A percentile compares a stretch with the other conserved stretches of the same genome.
phyloP scores from a whole-genome alignment of 2,113 vertebrate species.

The Xiphorhynchus elegans region DNA sequence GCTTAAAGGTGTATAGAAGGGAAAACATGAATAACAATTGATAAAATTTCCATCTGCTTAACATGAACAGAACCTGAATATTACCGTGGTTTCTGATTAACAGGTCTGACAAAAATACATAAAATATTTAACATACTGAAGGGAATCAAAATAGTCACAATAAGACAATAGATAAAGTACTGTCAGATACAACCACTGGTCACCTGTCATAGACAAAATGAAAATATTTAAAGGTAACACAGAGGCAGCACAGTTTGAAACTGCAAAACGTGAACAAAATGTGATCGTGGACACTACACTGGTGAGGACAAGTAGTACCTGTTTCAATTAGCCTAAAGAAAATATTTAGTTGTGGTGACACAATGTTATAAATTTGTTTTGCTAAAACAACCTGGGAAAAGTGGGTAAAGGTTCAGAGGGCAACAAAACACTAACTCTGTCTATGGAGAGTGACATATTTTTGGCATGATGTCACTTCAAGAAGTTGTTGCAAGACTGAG shows the following conservation, averaged over 20 bases:
- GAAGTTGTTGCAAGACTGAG: not conserved
- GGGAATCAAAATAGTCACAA: not conserved
- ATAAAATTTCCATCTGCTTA: not conserved
- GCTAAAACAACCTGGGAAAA: not conserved
- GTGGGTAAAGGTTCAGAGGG: not conserved
- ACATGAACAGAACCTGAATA: not conserved
- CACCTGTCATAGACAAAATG: not conserved
- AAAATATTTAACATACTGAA: not conserved
- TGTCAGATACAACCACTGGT: not conserved
- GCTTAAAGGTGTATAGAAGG: not conserved
- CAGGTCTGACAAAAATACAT: not conserved
- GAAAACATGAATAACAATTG: not conserved
- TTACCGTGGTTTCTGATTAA: not conserved
- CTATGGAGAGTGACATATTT: not conserved
- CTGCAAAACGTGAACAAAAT: not conserved
- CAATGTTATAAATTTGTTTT: not conserved
- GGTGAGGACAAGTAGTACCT: not conserved
- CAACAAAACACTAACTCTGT: not conserved
- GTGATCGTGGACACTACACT: not conserved
- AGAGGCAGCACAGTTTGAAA: not conserved
- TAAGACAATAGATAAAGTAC: not conserved
- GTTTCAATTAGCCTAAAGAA: not conserved
- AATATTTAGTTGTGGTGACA: not conserved
- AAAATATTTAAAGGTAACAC: not conserved
- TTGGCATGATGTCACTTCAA: not conserved